Evolutionary conservation across 1,140 invertebrate genomes (phyloP), one percentile per base, ranked within the genome.

Genomic region (Macrotrachela quadricornifera): DNA sequence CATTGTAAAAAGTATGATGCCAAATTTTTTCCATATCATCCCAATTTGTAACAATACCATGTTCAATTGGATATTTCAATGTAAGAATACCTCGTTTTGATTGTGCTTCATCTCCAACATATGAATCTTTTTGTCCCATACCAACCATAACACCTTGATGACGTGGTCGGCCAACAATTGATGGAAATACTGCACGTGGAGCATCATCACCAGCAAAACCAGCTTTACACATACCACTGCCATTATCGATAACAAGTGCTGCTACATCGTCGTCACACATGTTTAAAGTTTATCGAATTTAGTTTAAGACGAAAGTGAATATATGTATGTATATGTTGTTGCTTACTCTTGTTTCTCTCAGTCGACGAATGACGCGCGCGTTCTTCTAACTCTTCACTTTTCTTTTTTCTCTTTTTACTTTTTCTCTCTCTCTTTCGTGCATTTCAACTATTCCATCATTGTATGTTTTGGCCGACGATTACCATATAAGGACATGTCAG

Each of bases 81-180:
- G 85, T 87, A 1, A 58, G 45, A 40, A 58, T 46, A 38, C 51
- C 57, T 57, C 57, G 44, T 42, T 57, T 54, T 6, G 49, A 46
- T 72, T 88, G 85, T 61, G 85, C 85, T 71, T 88, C 85, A 69
- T 90, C 85, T 59, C 85, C 85, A 52, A 90, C 85, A 68, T 90
- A 90, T 14, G 80, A 82, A 71, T 90, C 85, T 73, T 86, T 88
- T 68, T 88, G 43, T 16, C 50, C 51, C 51, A 57, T 52, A 38
- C 51, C 51, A 1, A 52, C 43, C 51, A 52, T 52, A 11, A 52
- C 45, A 39, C 42, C 78, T 70, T 80, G 79, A 60, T 85, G 80
- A 59, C 81, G 72, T 50, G 81, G 81, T 53, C 81, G 76, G 43
- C 79, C 79, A 46, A 81, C 80, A 67, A 83, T 83, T 45, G 80